Evolutionary conservation across 2,888 invertebrate genomes (phyloP), one percentile per base, ranked within the genome.

Genomic region (Lypha dubia): DNA sequence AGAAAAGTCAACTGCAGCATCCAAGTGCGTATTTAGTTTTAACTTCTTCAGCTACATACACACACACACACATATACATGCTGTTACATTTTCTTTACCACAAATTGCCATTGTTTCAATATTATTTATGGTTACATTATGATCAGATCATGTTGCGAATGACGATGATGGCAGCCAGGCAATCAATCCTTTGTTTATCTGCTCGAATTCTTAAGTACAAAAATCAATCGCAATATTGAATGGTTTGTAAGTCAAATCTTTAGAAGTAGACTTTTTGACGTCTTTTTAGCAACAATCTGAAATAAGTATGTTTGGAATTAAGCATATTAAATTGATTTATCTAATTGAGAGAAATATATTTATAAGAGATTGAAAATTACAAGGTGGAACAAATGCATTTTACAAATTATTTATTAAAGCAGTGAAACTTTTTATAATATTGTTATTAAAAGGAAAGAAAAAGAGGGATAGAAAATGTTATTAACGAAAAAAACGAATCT

Each of bases 251-350:
- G 22, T 17, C 68, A 83, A 71, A 76, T 51, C 62, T 74, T 63
- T 74, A 44, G 28, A 62, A 77, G 58, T 85, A 89, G 89, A 89
- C 89, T 84, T 62, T 83, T 73, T 63, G 89, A 87, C 89, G 89
- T 89, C 89, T 86, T 85, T 70, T 74, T 67, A 65, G 65, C 73
- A 60, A 53, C 17, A 41, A 68, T 38, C n/a, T 3, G 41, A 65
- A 73, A 65, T 65, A 65, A 73, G 58, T 65, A 24, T 65, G 28
- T 73, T 73, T 76, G 73, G 88, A 88, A 89, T 89, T 88, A 87
- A 88, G 89, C 89, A 88, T 87, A 87, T 79, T 67, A 87, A 89
- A 89, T 89, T 87, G 89, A 89, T 89, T 87, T 89, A 87, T 86
- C 77, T 84, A 84, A 84, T 84, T 84, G 46, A 79, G 63, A 63